Base-by-base conservation (phyloP, 2,888 invertebrate genomes). In the Calliphora vomitoria region DNA sequence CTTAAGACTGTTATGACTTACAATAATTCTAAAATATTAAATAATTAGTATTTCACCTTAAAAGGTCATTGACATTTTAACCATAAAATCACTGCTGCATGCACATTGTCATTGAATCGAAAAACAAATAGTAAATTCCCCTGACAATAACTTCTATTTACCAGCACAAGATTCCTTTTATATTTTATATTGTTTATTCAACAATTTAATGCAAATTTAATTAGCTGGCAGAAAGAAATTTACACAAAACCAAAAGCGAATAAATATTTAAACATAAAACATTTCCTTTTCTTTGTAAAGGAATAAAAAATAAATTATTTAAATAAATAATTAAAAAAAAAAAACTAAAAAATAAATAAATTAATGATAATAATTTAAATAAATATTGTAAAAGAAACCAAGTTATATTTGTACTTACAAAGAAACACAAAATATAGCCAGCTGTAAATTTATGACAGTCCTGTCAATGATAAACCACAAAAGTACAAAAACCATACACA, bases 381-480 rank as follows among this genome's bases (percentile, higher is more conserved):
- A 60, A 74, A 41, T 11, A 74, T 20, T 38, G 8, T 4, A 47
- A 8, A 47, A 35, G 15, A n/a, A n/a, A n/a, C n/a, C n/a, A n/a
- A n/a, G n/a, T n/a, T n/a, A n/a, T n/a, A n/a, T n/a, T n/a, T n/a
- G n/a, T n/a, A n/a, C n/a, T n/a, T n/a, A n/a, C n/a, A n/a, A n/a
- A n/a, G n/a, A 20, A 18, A 35, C 35, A 18, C 44, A 55, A 15
- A 50, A 5, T 78, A 10, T n/a, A 13, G 20, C 31, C 11, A 8
- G 38, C 11, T 55, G 62, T 41, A 41, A 82, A 38, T 74, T 64
- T 74, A 74, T 82, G 66, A 75, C 74, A 74, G 18, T 35, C 15
- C 47, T 68, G 38, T 74, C 74, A 74, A 74, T 74, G 64, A 82
- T 82, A 74, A 68, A 66, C 31, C 44, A 74, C 58, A 74, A n/a